phyloP scores from a whole-genome alignment of 2,797 vertebrate genomes.

The Scleropages formosus region DNA sequence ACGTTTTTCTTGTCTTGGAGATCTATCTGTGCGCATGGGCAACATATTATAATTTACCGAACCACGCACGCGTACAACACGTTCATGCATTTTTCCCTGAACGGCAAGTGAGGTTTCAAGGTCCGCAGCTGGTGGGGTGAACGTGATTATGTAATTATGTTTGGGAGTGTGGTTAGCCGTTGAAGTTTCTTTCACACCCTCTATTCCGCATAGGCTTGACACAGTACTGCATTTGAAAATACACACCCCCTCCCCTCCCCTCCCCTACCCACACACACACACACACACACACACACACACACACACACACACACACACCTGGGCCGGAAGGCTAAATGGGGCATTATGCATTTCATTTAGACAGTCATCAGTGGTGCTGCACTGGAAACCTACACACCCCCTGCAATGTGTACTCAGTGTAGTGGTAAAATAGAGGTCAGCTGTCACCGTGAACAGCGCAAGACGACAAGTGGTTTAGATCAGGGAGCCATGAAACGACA shows the following conservation, averaged over 20 bases:
- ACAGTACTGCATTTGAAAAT: neutral
- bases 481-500: too few relatives aligned
- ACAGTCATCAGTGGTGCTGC: conserved; percentile 2
- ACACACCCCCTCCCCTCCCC: too few relatives aligned
- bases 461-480: neutral
- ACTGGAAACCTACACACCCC: conserved; percentile 4
- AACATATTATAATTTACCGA: too few relatives aligned
- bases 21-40: too few relatives aligned
- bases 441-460: neutral
- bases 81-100: conserved; percentile 32
- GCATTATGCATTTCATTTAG: neutral
- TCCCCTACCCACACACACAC: neutral
- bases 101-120: conserved; percentile 15
- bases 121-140: conserved; percentile 45
- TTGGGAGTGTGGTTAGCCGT: conserved; percentile 52
- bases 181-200: conserved; percentile 47
- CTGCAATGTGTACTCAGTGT: neutral
- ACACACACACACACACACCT: neutral
- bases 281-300: too few relatives aligned
- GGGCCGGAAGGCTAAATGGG: neutral
- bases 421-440: conserved; percentile 14
- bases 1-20: conserved; percentile 41
- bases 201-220: neutral
- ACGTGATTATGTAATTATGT: conserved; percentile 55
- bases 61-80: too few relatives aligned